Evolutionary conservation across 2,113 vertebrate genomes (phyloP).

Genomic region (Misgurnus anguillicaudatus): DNA sequence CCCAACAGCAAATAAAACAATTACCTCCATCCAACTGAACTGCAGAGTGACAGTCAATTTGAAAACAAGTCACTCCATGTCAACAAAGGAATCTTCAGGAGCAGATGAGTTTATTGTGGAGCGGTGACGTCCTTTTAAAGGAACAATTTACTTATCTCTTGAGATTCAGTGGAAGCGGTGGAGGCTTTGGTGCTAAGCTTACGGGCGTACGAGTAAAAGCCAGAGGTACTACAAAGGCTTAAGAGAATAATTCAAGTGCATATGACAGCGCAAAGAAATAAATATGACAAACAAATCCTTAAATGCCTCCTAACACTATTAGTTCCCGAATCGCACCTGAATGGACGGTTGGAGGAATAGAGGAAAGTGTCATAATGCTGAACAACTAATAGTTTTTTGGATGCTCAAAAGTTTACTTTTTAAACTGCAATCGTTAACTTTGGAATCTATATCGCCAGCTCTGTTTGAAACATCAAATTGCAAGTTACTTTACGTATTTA

Average conservation of each 20-base stretch:
- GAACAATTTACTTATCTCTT: constrained; percentile 36
- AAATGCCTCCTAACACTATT: neutral
- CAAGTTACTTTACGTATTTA: no score
- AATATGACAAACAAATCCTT: constrained; percentile 42
- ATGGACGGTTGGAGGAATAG: constrained; percentile 23
- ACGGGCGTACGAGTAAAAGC: neutral
- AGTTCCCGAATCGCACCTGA: neutral
- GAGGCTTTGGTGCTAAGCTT: constrained; percentile 21
- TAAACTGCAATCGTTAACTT: neutral
- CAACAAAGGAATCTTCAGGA: neutral
- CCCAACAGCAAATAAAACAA: constrained; percentile 41
- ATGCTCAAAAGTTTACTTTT: constrained; percentile 32
- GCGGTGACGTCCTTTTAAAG: constrained; percentile 24
- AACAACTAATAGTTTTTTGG: constrained; percentile 8
- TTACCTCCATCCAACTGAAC: constrained; percentile 18
- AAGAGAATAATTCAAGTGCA: constrained; percentile 29
- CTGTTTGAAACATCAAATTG: no score
- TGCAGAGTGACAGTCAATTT: constrained; percentile 33
- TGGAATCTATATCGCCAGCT: no score
- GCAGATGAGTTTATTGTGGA: constrained; percentile 9
- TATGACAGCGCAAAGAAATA: constrained; percentile 32
- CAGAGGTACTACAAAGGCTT: constrained; percentile 13
- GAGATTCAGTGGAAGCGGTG: constrained; percentile 13
- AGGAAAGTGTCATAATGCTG: neutral
- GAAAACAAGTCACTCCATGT: constrained; percentile 39